Conservation (phyloP, 2,888 invertebrate genomes). For the Heliconius ismenius region DNA sequence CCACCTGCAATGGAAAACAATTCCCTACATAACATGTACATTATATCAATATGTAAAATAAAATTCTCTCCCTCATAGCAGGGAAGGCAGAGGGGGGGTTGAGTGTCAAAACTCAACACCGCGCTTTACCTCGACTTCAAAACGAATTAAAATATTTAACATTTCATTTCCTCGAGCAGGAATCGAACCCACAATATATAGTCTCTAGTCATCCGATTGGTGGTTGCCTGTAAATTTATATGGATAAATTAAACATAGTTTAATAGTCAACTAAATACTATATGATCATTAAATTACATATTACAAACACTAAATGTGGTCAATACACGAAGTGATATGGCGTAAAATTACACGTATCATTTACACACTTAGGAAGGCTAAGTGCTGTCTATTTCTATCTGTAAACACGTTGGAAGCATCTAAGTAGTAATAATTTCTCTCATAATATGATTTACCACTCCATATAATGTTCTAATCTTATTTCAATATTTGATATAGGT, state of each 20-base stretch:
- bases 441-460: not conserved
- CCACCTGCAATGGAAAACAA: not conserved
- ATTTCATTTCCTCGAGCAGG: too few relatives aligned
- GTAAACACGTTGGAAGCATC: not conserved
- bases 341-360: not conserved
- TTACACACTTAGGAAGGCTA: not conserved
- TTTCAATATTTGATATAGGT: not conserved
- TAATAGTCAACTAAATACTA: not conserved
- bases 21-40: not conserved
- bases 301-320: not conserved
- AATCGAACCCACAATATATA: too few relatives aligned
- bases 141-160: too few relatives aligned
- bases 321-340: not conserved
- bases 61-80: too few relatives aligned
- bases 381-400: slow-evolving; percentile 1
- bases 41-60: too few relatives aligned
- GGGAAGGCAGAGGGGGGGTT: not conserved
- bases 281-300: not conserved
- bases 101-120: not conserved
- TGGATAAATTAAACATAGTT: too few relatives aligned
- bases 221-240: too few relatives aligned
- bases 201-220: too few relatives aligned
- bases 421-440: not conserved
- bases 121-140: too few relatives aligned
- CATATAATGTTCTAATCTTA: not conserved